Conservation (phyloP, 35 echinoderm and acorn worm species). For the Lytechinus pictus region DNA sequence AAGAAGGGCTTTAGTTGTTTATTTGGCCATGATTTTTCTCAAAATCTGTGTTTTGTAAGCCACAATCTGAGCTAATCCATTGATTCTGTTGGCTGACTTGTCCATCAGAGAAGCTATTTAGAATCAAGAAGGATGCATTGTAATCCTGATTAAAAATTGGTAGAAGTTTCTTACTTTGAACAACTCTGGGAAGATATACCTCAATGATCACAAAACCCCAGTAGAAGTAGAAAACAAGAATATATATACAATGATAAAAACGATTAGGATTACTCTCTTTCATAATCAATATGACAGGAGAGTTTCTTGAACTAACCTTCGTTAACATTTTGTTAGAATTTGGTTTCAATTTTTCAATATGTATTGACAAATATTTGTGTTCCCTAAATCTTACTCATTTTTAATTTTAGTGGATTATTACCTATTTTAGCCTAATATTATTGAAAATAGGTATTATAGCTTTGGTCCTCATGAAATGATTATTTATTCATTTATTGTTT, state of each 20-base stretch:
- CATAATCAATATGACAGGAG: neutral
- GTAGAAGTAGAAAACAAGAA: neutral
- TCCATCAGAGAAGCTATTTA: neutral
- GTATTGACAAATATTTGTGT: too few relatives aligned
- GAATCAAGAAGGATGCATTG: neutral
- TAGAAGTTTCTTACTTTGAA: neutral
- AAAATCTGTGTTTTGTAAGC: neutral
- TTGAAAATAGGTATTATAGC: too few relatives aligned
- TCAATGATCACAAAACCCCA: neutral
- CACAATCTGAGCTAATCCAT: neutral
- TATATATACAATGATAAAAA: too few relatives aligned
- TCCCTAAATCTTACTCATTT: too few relatives aligned
- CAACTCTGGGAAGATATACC: neutral
- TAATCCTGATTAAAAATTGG: neutral
- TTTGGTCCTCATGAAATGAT: too few relatives aligned
- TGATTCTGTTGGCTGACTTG: neutral
- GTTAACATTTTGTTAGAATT: too few relatives aligned
- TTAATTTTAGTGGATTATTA: too few relatives aligned
- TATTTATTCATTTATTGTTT: too few relatives aligned
- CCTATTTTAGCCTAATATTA: too few relatives aligned
- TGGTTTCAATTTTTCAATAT: too few relatives aligned
- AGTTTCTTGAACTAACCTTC: neutral
- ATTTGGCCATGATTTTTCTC: neutral
- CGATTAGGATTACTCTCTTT: neutral
- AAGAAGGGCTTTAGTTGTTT: neutral